A percentile compares a stretch with the other conserved stretches of the same genome.
phyloP scores from a whole-genome alignment of 2,888 invertebrate genomes.

The Parnassius smintheus region DNA sequence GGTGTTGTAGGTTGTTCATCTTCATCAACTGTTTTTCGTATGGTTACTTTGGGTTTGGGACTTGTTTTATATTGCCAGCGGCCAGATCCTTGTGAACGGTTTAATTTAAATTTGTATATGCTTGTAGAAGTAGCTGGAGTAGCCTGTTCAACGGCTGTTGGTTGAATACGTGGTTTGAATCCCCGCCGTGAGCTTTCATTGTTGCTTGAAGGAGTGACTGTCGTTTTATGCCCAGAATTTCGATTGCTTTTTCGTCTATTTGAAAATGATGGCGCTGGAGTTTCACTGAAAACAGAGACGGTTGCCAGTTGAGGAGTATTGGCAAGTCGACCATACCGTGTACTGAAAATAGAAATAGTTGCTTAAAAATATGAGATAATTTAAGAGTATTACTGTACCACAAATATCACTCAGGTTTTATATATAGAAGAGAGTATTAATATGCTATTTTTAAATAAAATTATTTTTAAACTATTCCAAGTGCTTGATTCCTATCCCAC shows the following conservation, averaged over 20 bases:
- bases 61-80: slow-evolving; percentile 96
- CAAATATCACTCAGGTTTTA: no score
- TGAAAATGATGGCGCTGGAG: slow-evolving; percentile 70
- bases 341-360: slow-evolving; percentile 66
- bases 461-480: no score
- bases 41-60: slow-evolving; percentile 91
- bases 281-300: slow-evolving; percentile 85
- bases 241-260: slow-evolving; percentile 78
- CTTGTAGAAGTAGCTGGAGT: slow-evolving; percentile 79
- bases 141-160: slow-evolving; percentile 78
- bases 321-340: slow-evolving; percentile 69
- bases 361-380: background rate
- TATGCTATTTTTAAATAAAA: no score
- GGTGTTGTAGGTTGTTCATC: slow-evolving; percentile 76
- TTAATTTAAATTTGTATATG: slow-evolving; percentile 90
- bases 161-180: slow-evolving; percentile 85
- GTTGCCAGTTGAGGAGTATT: slow-evolving; percentile 82
- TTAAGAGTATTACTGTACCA: no score
- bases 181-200: slow-evolving; percentile 79
- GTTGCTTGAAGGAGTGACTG: slow-evolving; percentile 65
- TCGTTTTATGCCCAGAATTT: slow-evolving; percentile 67
- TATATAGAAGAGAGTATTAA: no score
- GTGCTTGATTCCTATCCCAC: no score
- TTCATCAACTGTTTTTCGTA: slow-evolving; percentile 84
- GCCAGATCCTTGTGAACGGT: slow-evolving; percentile 90